Conservation (phyloP, 2,888 invertebrate species). For the Drosophila mettleri region DNA sequence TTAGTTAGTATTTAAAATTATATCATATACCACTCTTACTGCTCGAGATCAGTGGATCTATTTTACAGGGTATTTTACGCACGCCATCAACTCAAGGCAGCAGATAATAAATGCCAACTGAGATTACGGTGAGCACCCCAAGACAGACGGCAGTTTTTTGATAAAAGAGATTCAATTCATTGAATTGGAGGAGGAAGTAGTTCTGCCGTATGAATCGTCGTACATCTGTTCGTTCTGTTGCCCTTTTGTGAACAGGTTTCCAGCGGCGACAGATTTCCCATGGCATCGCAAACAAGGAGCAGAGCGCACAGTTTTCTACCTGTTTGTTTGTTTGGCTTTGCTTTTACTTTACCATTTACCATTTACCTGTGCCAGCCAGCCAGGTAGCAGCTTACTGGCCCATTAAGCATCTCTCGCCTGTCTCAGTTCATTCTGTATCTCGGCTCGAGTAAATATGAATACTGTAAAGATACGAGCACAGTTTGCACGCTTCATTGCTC, state of each 20-base stretch:
- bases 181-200: conserved; percentile 53
- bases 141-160: conserved; percentile 25
- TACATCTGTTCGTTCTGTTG: conserved; percentile 65
- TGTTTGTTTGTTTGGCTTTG: conserved; percentile 51
- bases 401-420: conserved; percentile 66
- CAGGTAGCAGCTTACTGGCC: conserved; percentile 55
- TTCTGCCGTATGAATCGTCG: conserved; percentile 45
- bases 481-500: conserved; percentile 18
- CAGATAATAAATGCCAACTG: conserved; percentile 39
- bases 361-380: conserved; percentile 35
- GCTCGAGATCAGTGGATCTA: conserved; percentile 7
- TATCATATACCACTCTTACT: background rate
- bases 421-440: conserved; percentile 16
- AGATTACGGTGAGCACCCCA: conserved; percentile 56
- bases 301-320: conserved; percentile 46
- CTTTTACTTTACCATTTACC: conserved; percentile 47
- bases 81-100: background rate
- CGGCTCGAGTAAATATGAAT: conserved; percentile 63
- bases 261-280: conserved; percentile 74
- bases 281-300: conserved; percentile 68
- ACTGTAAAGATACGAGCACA: conserved; percentile 69
- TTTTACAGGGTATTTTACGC: conserved; percentile 34
- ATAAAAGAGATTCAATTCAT: conserved; percentile 77
- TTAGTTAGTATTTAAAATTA: background rate
- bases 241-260: conserved; percentile 76